phyloP scores from a whole-genome alignment of 2,113 vertebrate species.

The Notiomystis cincta region DNA sequence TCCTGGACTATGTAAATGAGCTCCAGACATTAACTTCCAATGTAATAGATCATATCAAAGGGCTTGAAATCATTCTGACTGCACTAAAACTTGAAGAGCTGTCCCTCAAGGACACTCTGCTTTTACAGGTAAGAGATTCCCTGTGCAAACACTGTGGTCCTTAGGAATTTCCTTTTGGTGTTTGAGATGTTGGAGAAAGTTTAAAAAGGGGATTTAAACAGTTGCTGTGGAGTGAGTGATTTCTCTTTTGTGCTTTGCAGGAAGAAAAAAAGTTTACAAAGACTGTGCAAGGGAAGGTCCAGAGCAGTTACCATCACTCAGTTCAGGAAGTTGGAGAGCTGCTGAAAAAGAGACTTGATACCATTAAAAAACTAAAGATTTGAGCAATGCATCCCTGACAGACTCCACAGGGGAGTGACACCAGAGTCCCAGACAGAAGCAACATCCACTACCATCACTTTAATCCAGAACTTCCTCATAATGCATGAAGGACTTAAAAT shows the following conservation, averaged over 20 bases:
- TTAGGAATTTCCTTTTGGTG: not conserved
- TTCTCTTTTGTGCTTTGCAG: constrained; percentile 71
- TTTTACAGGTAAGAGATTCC: constrained; percentile 74
- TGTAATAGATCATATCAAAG: constrained; percentile 85
- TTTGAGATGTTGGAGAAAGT: not conserved
- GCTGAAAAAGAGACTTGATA: constrained; percentile 91
- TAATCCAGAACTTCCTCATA: constrained; percentile 81
- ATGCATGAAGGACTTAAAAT: constrained; percentile 85
- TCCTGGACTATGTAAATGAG: constrained; percentile 84
- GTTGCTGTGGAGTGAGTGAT: not conserved
- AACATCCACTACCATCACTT: constrained; percentile 68
- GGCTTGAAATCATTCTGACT: constrained; percentile 82
- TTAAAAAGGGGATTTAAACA: not conserved
- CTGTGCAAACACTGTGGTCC: not conserved
- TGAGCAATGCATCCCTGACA: constrained; percentile 66
- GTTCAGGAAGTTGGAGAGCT: constrained; percentile 93
- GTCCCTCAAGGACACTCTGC: constrained; percentile 79
- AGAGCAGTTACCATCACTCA: constrained; percentile 93
- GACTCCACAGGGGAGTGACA: constrained; percentile 29
- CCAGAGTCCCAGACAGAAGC: constrained; percentile 59
- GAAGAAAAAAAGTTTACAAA: constrained; percentile 86
- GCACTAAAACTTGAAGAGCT: constrained; percentile 88
- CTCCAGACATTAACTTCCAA: constrained; percentile 86
- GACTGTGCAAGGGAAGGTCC: constrained; percentile 89
- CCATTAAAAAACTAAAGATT: constrained; percentile 92